Evolutionary conservation across 2,113 vertebrate genomes (phyloP), one percentile per base, ranked within the genome.

Genomic region (Psammodynastes pulverulentus): DNA sequence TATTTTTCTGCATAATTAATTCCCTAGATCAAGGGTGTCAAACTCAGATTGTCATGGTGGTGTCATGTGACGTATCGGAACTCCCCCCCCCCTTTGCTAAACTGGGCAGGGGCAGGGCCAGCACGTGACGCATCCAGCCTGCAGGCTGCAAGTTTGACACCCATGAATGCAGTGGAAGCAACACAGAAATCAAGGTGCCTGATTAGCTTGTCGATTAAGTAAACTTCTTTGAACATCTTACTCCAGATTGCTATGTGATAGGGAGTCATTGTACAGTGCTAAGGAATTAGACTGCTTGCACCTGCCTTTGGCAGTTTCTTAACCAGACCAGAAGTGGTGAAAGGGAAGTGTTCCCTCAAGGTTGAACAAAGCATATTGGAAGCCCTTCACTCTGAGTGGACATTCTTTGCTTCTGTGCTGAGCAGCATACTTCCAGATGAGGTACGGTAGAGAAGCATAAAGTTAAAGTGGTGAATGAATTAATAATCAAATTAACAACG

Each of bases 401-500:
- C 53, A 39, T 89, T 95, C 94, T 97, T 97, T 97, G 95, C 97
- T 97, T 95, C 94, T 86, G 90, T 89, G 90, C 95, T 97, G 95
- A 91, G 95, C 96, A 96, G 96, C 96, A 85, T 21, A 93, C 94
- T 97, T 97, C 97, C 97, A 97, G 96, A 96, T 96, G 96, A 96
- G 94, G 94, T 89, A 91, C 88, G 87, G 91, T 93, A 94, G 93
- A 94, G 95, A 94, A 95, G 92, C 86, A 89, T 86, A 48, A 94
- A 96, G 96, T 96, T 95, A 96, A 91, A 93, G 96, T 95, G 95
- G 96, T 97, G 96, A 96, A 97, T 96, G 94, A 96, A 97, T 97
- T 96, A 95, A 96, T 96, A 97, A 97, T 94, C 89, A 96, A 95
- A 95, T 95, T 94, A 96, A 95, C 95, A 96, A 94, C 95, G 94